Percentiles rank a stretch among this genome's conserved stretches.
These are phyloP conservation scores for Apodemus speciosus DNA, from an alignment of 2,113 vertebrate species.

Conservation along the genomic window DNA sequence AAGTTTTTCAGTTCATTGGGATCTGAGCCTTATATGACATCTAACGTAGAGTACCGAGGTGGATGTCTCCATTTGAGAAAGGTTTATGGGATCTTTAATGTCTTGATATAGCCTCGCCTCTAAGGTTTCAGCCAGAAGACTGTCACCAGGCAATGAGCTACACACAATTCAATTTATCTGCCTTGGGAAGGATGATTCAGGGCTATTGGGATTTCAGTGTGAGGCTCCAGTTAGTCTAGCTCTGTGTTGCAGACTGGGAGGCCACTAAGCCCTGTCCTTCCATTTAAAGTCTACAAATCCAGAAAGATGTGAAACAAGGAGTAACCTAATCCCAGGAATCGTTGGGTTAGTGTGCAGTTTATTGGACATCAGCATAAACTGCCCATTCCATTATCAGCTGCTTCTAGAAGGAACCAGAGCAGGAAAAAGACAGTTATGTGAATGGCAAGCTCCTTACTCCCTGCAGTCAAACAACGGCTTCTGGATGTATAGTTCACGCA, in stretches of 20 bases:
- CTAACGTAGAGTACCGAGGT: constrained; percentile 5
- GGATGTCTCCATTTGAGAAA: constrained; percentile 32
- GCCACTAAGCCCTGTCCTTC: constrained; percentile 50
- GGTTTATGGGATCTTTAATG: constrained; percentile 55
- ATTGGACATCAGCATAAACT: background rate
- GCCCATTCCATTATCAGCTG: background rate
- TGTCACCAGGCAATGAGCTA: constrained; percentile 10
- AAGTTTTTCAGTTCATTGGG: constrained; percentile 56
- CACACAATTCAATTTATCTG: constrained; percentile 45
- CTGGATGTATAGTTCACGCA: background rate
- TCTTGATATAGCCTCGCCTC: constrained; percentile 49
- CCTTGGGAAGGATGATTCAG: constrained; percentile 61
- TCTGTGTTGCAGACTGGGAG: constrained; percentile 6
- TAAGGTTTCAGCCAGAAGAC: constrained; percentile 70
- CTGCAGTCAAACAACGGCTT: background rate
- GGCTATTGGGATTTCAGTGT: constrained; percentile 46
- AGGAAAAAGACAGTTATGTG: background rate
- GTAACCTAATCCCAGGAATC: background rate
- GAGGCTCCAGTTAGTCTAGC: constrained; percentile 73
- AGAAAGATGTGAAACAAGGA: background rate
- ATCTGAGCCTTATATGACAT: constrained; percentile 44
- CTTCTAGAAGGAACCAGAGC: background rate
- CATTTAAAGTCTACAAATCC: constrained; percentile 55
- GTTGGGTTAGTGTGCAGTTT: background rate
- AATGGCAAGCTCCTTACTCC: background rate